These are phyloP conservation scores for Vulpes lagopus DNA, from an alignment of 2,113 vertebrate genomes.

Conservation along the genomic window DNA sequence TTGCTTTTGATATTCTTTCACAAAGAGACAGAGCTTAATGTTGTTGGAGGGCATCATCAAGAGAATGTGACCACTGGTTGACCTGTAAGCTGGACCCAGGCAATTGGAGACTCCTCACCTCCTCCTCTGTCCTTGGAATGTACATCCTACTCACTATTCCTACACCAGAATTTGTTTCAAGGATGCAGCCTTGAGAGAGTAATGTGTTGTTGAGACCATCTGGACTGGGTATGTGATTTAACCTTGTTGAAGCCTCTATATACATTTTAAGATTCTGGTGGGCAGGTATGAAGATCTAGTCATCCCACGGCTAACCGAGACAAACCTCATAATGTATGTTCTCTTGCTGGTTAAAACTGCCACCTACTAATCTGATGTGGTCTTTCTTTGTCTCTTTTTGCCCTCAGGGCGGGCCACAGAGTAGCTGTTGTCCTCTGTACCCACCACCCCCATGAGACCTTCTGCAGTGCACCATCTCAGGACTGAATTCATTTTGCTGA, in stretches of 20 bases:
- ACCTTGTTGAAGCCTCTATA: not conserved
- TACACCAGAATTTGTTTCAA: not conserved
- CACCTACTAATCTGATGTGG: not conserved
- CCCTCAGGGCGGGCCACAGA: not conserved
- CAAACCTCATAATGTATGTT: not conserved
- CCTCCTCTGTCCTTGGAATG: not conserved
- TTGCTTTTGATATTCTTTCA: not conserved
- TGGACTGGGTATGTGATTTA: not conserved
- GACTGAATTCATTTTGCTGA: not conserved
- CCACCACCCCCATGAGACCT: not conserved
- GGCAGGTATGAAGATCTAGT: not conserved
- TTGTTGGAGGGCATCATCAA: not conserved
- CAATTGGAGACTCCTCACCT: not conserved
- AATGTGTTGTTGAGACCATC: not conserved
- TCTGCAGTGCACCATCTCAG: not conserved
- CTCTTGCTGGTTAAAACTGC: not conserved
- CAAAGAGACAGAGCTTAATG: not conserved
- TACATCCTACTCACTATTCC: not conserved
- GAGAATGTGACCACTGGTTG: not conserved
- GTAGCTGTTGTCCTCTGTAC: not conserved
- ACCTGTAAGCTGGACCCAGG: not conserved
- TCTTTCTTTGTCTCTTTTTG: not conserved
- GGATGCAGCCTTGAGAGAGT: not conserved
- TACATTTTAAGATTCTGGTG: not conserved
- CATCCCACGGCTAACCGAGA: not conserved